These are phyloP conservation scores for Pammene fasciana DNA, from an alignment of 2,888 invertebrate species.

Conservation along the genomic window DNA sequence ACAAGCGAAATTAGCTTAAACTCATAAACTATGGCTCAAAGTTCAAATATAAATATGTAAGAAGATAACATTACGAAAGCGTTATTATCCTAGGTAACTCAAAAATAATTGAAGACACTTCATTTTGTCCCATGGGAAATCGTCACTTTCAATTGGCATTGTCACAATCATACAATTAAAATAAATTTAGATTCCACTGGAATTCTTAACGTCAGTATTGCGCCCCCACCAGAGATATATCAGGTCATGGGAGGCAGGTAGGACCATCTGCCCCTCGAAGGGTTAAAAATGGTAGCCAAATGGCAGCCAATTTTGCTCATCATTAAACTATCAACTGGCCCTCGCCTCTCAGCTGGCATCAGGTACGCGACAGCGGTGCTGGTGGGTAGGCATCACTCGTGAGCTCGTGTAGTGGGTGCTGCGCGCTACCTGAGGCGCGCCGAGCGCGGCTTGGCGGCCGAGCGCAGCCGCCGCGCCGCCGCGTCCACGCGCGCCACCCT, in stretches of 20 bases:
- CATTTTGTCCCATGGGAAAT: neutral
- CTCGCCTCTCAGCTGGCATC: no score
- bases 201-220: neutral
- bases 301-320: no score
- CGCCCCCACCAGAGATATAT: neutral
- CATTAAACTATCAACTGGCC: no score
- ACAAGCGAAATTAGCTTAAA: neutral
- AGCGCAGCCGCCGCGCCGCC: conserved; percentile 65
- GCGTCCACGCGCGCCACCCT: conserved; percentile 85
- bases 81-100: conserved; percentile 19
- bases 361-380: no score
- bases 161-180: neutral
- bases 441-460: conserved; percentile 55
- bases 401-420: no score
- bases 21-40: neutral
- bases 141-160: neutral
- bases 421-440: conserved; percentile 62
- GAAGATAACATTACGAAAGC: conserved; percentile 26
- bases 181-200: conserved; percentile 14
- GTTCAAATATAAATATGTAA: conserved; percentile 6
- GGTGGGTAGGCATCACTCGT: no score
- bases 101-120: neutral
- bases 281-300: no score
- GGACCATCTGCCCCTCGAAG: neutral
- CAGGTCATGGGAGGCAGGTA: neutral